Percentiles rank a stretch among this genome's conserved stretches.
phyloP scores from a whole-genome alignment of 2,888 invertebrate genomes.

The Ophion costatus region DNA sequence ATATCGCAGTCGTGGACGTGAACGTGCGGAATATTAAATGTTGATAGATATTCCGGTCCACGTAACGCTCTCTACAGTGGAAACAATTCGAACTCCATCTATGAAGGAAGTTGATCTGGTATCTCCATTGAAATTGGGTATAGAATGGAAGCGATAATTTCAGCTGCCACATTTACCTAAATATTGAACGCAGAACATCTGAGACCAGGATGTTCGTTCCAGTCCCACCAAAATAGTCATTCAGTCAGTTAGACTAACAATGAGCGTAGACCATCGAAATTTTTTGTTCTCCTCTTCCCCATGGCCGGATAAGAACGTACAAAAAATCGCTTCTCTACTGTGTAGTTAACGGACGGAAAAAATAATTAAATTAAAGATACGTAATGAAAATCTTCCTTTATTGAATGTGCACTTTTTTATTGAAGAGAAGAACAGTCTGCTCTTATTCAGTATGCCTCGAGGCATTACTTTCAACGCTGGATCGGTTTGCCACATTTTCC shows the following conservation, averaged over 20 bases:
- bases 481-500: neutral
- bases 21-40: neutral
- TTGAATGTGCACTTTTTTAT: neutral
- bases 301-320: neutral
- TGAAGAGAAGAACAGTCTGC: neutral
- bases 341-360: neutral
- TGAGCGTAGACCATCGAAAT: too few species aligned
- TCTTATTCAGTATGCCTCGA: neutral
- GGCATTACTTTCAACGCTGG: neutral
- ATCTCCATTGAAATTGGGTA: too few species aligned
- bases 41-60: constrained; percentile 1
- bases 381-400: neutral
- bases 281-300: too few species aligned
- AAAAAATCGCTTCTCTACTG: neutral
- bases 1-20: neutral
- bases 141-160: too few species aligned
- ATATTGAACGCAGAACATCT: too few species aligned
- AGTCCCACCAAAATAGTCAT: too few species aligned
- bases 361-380: neutral
- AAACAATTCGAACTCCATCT: too few species aligned
- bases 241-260: too few species aligned
- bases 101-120: too few species aligned
- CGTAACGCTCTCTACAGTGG: neutral
- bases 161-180: too few species aligned
- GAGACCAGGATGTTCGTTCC: too few species aligned